These are phyloP conservation scores for Polietes domitor DNA, from an alignment of 2,888 invertebrate species.

Conservation along the genomic window DNA sequence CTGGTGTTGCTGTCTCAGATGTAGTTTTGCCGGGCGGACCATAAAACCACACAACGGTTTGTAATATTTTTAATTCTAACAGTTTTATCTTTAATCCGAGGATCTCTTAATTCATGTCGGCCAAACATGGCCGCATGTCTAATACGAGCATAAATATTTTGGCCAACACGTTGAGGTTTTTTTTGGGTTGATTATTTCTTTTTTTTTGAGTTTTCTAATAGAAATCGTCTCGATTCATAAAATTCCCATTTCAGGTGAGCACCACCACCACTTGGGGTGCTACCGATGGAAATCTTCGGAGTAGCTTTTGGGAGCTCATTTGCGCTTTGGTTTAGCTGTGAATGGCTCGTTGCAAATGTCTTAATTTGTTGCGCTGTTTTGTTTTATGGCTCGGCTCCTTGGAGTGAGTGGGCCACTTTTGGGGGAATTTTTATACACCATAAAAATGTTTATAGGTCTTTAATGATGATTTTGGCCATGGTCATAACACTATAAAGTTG, in stretches of 20 bases:
- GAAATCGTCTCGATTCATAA: conserved; percentile 45
- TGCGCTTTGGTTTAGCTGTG: background rate
- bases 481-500: background rate
- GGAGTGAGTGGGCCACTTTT: background rate
- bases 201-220: background rate
- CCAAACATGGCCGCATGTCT: conserved; percentile 9
- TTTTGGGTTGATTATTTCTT: background rate
- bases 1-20: conserved; percentile 11
- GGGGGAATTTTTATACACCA: conserved; percentile 7
- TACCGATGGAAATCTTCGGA: conserved; percentile 21
- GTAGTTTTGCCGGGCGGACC: conserved; percentile 12
- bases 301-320: background rate
- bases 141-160: conserved; percentile 16
- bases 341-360: conserved; percentile 50
- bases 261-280: background rate
- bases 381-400: background rate
- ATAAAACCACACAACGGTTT: background rate
- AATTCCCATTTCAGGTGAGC: conserved; percentile 38
- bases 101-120: conserved; percentile 51
- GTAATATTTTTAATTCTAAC: conserved; percentile 25
- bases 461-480: conserved; percentile 14
- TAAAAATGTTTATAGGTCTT: conserved; percentile 17
- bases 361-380: conserved; percentile 50
- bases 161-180: background rate
- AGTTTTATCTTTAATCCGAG: conserved; percentile 54